A percentile compares a stretch with the other conserved stretches of the same genome.
These are phyloP conservation scores for Chaetodon trifascialis DNA, from an alignment of 2,113 vertebrate species.

Conservation along the genomic window DNA sequence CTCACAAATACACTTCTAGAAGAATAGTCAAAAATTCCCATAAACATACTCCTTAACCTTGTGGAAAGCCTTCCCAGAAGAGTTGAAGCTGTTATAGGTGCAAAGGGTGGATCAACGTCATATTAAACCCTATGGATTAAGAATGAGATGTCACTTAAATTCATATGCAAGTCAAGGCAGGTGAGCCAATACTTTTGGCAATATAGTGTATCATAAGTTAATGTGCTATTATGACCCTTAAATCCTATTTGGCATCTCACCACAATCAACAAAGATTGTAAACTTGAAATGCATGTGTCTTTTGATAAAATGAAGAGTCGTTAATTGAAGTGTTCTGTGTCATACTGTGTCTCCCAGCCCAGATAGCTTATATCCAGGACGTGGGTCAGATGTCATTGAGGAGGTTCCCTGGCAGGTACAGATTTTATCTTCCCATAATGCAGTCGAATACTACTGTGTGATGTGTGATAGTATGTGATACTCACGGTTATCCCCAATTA, in stretches of 20 bases:
- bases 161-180: too few species aligned
- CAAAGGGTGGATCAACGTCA: too few species aligned
- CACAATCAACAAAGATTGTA: background rate
- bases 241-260: background rate
- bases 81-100: too few species aligned
- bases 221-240: background rate
- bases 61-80: too few species aligned
- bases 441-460: too few species aligned
- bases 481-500: background rate
- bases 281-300: background rate
- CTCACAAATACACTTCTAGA: too few species aligned
- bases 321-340: background rate
- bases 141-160: too few species aligned
- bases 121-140: too few species aligned
- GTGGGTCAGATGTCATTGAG: conserved; percentile 91
- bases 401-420: conserved; percentile 88
- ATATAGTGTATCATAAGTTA: too few species aligned
- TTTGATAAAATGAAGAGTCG: background rate
- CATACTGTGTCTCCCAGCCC: conserved; percentile 82
- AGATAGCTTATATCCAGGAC: conserved; percentile 95
- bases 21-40: too few species aligned
- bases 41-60: too few species aligned
- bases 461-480: background rate
- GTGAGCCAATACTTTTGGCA: too few species aligned
- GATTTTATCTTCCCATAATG: background rate